Conservation (phyloP, 2,113 vertebrate genomes). For the Anthoscopus minutus region DNA sequence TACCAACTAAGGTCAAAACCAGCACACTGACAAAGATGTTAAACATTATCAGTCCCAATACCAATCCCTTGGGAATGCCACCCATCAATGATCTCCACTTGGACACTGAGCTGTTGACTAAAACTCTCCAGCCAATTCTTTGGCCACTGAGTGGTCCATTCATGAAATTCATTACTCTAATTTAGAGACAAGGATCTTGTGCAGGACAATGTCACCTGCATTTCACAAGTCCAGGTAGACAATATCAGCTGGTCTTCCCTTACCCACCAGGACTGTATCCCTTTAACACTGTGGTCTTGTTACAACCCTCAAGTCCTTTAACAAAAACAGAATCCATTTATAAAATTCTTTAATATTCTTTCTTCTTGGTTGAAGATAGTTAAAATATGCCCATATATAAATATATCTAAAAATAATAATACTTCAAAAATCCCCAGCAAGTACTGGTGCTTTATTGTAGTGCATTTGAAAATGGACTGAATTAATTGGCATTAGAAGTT, state of each 20-base stretch:
- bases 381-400: background rate
- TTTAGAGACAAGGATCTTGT: background rate
- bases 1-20: too few relatives aligned
- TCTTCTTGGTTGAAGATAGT: background rate
- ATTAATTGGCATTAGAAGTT: background rate
- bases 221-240: background rate
- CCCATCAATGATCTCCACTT: background rate
- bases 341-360: background rate
- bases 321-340: background rate
- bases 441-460: background rate
- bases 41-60: background rate
- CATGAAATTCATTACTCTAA: background rate
- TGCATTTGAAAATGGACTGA: background rate
- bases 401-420: background rate
- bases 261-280: background rate
- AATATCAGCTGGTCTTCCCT: background rate
- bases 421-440: background rate
- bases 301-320: background rate
- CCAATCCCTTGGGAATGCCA: background rate
- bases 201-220: background rate
- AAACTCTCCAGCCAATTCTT: background rate
- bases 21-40: background rate
- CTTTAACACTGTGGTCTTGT: background rate
- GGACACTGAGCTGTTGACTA: background rate
- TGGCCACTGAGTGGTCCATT: background rate